Percentiles rank a stretch among this genome's conserved stretches.
Evolutionary conservation across 2,113 vertebrate genomes (phyloP).

Genomic region (Chaetodon trifascialis): DNA sequence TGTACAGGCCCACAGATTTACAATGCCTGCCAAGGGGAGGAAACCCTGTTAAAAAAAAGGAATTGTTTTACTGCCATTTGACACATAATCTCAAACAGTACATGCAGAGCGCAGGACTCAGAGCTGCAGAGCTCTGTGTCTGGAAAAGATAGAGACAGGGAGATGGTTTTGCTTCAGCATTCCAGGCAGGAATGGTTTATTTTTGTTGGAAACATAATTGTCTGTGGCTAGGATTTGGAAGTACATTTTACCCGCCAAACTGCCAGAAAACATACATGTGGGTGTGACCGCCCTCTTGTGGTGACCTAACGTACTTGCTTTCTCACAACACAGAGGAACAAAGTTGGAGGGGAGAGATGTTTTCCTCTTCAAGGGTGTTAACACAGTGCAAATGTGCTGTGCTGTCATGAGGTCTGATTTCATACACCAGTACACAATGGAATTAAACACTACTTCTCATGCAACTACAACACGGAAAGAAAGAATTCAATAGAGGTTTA

Average conservation of each 20-base stretch:
- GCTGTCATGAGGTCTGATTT: constrained; percentile 51
- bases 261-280: constrained; percentile 54
- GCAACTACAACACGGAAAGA: constrained; percentile 5
- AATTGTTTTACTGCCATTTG: constrained; percentile 67
- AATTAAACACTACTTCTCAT: constrained; percentile 14
- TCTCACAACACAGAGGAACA: constrained; percentile 9
- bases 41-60: constrained; percentile 56
- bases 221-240: constrained; percentile 82
- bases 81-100: constrained; percentile 67
- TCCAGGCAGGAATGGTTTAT: constrained; percentile 82
- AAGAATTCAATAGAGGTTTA: not conserved
- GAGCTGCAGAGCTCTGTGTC: constrained; percentile 44
- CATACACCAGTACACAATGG: constrained; percentile 14
- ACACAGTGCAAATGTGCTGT: constrained; percentile 45
- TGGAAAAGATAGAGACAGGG: constrained; percentile 70
- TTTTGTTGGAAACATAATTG: constrained; percentile 85
- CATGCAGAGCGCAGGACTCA: constrained; percentile 33
- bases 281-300: constrained; percentile 74
- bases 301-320: constrained; percentile 59
- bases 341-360: constrained; percentile 32
- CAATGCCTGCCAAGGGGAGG: constrained; percentile 53
- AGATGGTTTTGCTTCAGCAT: constrained; percentile 78
- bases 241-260: constrained; percentile 71
- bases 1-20: constrained; percentile 28
- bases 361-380: constrained; percentile 50